These are phyloP conservation scores for Boloria euphrosyne DNA, from an alignment of 2,888 invertebrate genomes.

Conservation along the genomic window DNA sequence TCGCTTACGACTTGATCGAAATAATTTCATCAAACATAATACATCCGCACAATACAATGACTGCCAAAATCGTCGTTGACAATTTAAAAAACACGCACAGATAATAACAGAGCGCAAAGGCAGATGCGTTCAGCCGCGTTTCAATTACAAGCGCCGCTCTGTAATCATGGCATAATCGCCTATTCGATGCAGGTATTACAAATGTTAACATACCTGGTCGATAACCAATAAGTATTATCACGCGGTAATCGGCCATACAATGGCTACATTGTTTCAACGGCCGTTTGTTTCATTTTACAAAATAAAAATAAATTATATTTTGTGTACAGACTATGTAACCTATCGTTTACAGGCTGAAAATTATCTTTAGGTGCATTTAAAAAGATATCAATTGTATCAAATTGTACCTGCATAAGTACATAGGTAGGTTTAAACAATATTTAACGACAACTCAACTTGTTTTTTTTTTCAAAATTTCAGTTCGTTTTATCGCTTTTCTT, in stretches of 20 bases:
- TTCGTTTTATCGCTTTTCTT: no score
- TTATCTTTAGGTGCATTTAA: no score
- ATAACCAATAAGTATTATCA: slow-evolving; percentile 47
- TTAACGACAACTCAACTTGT: no score
- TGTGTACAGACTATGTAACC: slow-evolving; percentile 6
- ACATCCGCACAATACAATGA: slow-evolving; percentile 18
- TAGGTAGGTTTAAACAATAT: no score
- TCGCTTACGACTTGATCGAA: slow-evolving; percentile 1
- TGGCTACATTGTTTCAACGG: slow-evolving; percentile 37
- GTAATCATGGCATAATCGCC: slow-evolving; percentile 74
- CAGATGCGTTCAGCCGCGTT: slow-evolving; percentile 55
- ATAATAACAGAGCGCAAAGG: slow-evolving; percentile 58
- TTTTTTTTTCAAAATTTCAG: no score
- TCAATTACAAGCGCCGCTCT: slow-evolving; percentile 67
- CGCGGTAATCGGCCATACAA: slow-evolving; percentile 31
- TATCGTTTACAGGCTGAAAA: no score
- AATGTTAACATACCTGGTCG: slow-evolving; percentile 50
- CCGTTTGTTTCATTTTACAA: slow-evolving; percentile 25
- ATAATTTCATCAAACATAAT: slow-evolving; percentile 23
- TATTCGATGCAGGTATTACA: slow-evolving; percentile 57
- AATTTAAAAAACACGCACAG: slow-evolving; percentile 48
- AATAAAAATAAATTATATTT: slow-evolving; percentile 25
- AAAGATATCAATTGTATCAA: no score
- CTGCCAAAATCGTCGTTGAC: slow-evolving; percentile 45
- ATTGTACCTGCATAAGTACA: no score